Base-by-base conservation (phyloP, 53 echinoderm and acorn worm species). In the Paracentrotus lividus region DNA sequence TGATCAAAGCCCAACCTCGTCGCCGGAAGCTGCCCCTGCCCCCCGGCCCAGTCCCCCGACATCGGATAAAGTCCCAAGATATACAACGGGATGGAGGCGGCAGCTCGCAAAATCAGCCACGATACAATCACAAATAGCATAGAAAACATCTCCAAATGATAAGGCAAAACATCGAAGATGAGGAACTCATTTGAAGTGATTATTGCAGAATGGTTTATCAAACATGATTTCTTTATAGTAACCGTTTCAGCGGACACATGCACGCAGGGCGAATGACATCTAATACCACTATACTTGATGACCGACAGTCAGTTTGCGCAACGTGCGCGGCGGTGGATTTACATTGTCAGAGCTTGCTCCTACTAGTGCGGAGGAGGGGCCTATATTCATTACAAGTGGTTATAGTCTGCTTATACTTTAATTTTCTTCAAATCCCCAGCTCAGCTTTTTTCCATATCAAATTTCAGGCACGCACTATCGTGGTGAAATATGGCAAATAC, bases 1-100 rank as follows among this genome's bases (percentile, higher is more conserved):
- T 95, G 92, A 32, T 95, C 90, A 6, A 97, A 69, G 42, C 95
- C 98, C 26, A 98, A 55, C 31, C 29, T 34, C 8, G 96, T 94
- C 15, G 98, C 98, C 5, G 96, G 96, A 5, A 95, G 88, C 57
- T 94, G 95, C 29, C 96, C 98, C 91, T 96, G 96, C 4, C 94
- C 98, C 6, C 98, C 98, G 45, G 96, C 84, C 98, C 98, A 98
- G 64, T 93, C 64, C 16, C 96, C 98, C 15, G 94, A 89, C 90
- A 94, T 94, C 6, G 96, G 96, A 52, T 95, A 98, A 54, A 98
- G 77, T 29, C 98, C 98, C 16, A 98, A 64, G 15, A 97, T 91
- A 66, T 98, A 90, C 3, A 97, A 24, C 34, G 94, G 95, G 33
- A 49, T 67, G 38, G 93, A 0, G 20, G 87, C 64, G 0, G 76